A percentile compares a stretch with the other conserved stretches of the same genome.
phyloP scores from a whole-genome alignment of 1,140 invertebrate genomes.

The Cydia fagiglandana region DNA sequence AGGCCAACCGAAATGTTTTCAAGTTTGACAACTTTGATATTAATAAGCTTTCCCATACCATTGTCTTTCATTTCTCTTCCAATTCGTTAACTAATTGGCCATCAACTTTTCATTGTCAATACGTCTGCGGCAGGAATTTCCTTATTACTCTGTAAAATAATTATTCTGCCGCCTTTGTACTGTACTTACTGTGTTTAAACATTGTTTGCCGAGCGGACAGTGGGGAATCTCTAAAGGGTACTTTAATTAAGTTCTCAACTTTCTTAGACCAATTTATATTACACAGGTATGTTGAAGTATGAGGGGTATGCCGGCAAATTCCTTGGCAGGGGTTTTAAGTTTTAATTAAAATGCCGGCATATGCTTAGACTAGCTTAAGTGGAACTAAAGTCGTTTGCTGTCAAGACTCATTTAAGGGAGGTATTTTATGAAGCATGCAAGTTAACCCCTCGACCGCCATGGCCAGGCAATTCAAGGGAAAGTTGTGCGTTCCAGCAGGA shows the following conservation, averaged over 20 bases:
- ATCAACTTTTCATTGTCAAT: not conserved
- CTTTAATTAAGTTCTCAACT: slow-evolving; percentile 48
- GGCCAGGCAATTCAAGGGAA: no score
- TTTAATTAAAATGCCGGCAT: slow-evolving; percentile 53
- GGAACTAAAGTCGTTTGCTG: slow-evolving; percentile 41
- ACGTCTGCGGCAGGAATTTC: slow-evolving; percentile 8
- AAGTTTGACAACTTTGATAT: not conserved
- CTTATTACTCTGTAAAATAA: slow-evolving; percentile 9
- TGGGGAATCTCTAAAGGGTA: slow-evolving; percentile 34
- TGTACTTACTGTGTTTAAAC: slow-evolving; percentile 19
- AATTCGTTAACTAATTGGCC: not conserved
- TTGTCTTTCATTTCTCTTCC: not conserved
- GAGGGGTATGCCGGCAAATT: slow-evolving; percentile 45
- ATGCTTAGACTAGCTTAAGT: slow-evolving; percentile 39
- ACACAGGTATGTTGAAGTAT: slow-evolving; percentile 38
- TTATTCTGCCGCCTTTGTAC: slow-evolving; percentile 23
- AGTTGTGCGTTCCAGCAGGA: no score
- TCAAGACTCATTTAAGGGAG: slow-evolving; percentile 40
- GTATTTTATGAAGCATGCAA: slow-evolving; percentile 36
- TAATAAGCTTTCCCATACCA: not conserved
- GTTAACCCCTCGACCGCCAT: slow-evolving; percentile 32
- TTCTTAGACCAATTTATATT: slow-evolving; percentile 44
- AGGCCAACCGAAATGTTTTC: no score
- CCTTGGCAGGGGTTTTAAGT: slow-evolving; percentile 48
- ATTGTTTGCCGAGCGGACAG: slow-evolving; percentile 37